Conservation (phyloP, 2,797 vertebrate genomes). For the Micrastur ruficollis region DNA sequence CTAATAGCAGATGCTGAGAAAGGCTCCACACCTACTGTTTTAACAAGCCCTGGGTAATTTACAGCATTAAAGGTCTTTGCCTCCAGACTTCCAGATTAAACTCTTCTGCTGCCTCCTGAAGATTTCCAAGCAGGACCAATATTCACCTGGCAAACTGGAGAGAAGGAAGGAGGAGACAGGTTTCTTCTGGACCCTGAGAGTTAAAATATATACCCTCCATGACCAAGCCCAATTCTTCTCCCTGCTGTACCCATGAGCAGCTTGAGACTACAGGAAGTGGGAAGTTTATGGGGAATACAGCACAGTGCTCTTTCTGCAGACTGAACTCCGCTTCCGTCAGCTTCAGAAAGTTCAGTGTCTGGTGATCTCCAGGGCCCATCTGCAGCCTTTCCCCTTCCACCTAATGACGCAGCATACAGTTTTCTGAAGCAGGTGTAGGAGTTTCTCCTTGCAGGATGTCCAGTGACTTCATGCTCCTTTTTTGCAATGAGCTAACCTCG, state of each 20-base stretch:
- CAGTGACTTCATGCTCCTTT: background rate
- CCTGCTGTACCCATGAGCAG: fast-evolving
- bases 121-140: background rate
- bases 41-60: background rate
- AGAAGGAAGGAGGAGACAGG: background rate
- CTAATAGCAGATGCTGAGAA: background rate
- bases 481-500: background rate
- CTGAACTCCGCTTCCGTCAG: background rate
- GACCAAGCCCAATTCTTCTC: background rate
- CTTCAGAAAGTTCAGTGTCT: fast-evolving
- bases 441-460: background rate
- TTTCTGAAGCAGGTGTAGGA: background rate
- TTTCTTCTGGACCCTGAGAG: background rate
- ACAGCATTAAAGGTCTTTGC: background rate
- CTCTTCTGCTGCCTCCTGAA: background rate
- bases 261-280: fast-evolving
- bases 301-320: background rate
- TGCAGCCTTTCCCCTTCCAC: background rate
- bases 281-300: background rate
- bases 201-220: background rate
- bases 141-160: background rate
- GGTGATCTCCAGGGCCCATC: background rate
- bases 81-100: background rate
- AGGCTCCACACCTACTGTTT: background rate
- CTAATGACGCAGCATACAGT: fast-evolving